These are phyloP conservation scores for Scaptomyza montana DNA, from an alignment of 1,140 invertebrate genomes.

Conservation along the genomic window DNA sequence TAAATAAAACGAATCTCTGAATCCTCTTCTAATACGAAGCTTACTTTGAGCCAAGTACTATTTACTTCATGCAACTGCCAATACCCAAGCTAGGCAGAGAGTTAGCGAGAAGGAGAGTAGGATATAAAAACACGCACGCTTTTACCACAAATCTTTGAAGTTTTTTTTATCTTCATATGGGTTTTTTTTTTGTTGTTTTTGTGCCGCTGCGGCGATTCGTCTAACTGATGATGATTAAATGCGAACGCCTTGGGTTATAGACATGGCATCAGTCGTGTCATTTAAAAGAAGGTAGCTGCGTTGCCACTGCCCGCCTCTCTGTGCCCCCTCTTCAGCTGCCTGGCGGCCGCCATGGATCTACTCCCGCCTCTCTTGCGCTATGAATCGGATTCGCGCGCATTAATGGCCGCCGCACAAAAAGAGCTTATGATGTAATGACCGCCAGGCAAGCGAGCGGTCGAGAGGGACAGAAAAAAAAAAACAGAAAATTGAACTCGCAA, in stretches of 20 bases:
- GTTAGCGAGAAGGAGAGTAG: conserved; percentile 8
- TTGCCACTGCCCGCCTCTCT: conserved; percentile 10
- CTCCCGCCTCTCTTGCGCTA: background rate
- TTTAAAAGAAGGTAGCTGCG: conserved; percentile 79
- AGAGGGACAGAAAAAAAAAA: background rate
- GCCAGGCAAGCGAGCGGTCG: conserved; percentile 34
- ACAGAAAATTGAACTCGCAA: conserved; percentile 49
- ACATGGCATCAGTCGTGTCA: conserved; percentile 82
- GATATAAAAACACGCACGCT: conserved; percentile 70
- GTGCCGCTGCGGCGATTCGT: conserved; percentile 62
- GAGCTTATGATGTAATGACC: conserved; percentile 82
- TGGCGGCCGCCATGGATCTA: background rate
- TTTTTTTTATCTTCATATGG: conserved; percentile 49
- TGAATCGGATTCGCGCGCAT: conserved; percentile 77
- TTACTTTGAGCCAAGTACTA: conserved; percentile 28
- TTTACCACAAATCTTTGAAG: conserved; percentile 76
- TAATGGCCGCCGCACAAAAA: conserved; percentile 76
- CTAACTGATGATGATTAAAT: conserved; percentile 83
- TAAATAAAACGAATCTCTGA: conserved; percentile 38
- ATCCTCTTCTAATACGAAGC: conserved; percentile 58
- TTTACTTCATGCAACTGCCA: conserved; percentile 27
- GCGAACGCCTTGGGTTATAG: conserved; percentile 79
- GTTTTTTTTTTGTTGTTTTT: conserved; percentile 22
- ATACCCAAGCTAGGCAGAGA: conserved; percentile 7
- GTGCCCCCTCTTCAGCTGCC: too few species aligned